Evolutionary conservation across 2,888 invertebrate genomes (phyloP).

Genomic region (Spatulosminthurus flaviceps): DNA sequence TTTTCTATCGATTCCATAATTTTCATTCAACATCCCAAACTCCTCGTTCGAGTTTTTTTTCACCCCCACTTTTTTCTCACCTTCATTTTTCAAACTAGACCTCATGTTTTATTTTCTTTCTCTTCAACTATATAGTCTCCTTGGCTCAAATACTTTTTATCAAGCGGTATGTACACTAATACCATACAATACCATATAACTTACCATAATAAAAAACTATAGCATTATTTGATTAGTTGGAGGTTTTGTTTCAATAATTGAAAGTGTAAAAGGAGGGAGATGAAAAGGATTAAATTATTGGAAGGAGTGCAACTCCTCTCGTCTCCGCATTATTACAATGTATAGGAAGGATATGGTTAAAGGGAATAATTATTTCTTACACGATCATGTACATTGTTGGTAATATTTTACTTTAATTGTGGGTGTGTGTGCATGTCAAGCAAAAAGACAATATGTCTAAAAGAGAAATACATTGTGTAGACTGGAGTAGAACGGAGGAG

Average conservation of each 20-base stretch:
- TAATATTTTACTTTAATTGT: conserved; percentile 25
- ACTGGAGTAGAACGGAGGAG: background rate
- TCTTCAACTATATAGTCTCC: background rate
- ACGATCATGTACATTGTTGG: conserved; percentile 20
- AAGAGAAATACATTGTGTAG: conserved; percentile 20
- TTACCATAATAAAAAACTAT: too few species aligned
- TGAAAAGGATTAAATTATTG: conserved; percentile 5
- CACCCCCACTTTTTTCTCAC: too few species aligned
- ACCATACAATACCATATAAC: too few species aligned
- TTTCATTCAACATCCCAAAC: conserved; percentile 4
- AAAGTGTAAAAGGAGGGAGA: background rate
- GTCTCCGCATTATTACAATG: background rate
- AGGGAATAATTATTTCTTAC: background rate
- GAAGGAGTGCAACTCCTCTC: background rate
- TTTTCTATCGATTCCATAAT: conserved; percentile 29
- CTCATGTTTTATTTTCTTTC: background rate
- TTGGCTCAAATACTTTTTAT: too few species aligned
- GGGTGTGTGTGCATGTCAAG: conserved; percentile 23
- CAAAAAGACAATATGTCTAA: conserved; percentile 20
- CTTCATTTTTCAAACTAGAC: background rate
- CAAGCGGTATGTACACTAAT: too few species aligned
- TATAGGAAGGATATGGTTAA: background rate
- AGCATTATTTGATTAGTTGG: background rate
- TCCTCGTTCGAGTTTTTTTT: background rate
- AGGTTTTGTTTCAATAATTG: conserved; percentile 2